phyloP scores from a whole-genome alignment of 2,113 vertebrate genomes.

The Engystomops pustulosus region DNA sequence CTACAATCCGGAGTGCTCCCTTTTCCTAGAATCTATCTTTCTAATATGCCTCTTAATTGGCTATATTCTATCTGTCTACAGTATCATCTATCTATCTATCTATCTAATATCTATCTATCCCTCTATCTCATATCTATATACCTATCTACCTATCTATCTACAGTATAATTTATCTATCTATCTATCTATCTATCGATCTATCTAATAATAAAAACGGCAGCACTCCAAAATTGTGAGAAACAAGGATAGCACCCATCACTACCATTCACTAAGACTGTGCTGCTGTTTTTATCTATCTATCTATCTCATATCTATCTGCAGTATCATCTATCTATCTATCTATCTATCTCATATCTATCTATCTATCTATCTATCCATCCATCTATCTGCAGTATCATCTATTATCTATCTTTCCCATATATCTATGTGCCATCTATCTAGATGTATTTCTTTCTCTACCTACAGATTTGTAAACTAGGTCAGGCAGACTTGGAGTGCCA shows the following conservation, averaged over 20 bases:
- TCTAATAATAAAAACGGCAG: too few species aligned
- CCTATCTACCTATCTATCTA: background rate
- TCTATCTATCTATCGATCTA: background rate
- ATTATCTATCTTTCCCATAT: background rate
- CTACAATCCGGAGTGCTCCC: too few species aligned
- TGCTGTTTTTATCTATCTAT: conserved; percentile 17
- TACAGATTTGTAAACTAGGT: conserved; percentile 67
- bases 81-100: background rate
- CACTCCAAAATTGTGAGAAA: too few species aligned
- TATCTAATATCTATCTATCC: background rate
- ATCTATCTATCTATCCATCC: background rate
- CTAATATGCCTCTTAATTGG: too few species aligned
- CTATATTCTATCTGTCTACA: background rate
- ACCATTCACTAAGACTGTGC: too few species aligned
- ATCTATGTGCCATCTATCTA: background rate
- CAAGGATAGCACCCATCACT: too few species aligned
- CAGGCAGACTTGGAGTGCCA: conserved; percentile 58
- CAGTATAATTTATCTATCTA: background rate
- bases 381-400: background rate
- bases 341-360: conserved; percentile 1
- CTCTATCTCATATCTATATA: too few species aligned
- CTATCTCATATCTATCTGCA: background rate
- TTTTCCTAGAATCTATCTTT: too few species aligned
- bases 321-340: background rate
- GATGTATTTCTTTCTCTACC: conserved; percentile 38